These are phyloP conservation scores for Chromobotia macracanthus DNA, from an alignment of 2,797 vertebrate species.

Conservation along the genomic window DNA sequence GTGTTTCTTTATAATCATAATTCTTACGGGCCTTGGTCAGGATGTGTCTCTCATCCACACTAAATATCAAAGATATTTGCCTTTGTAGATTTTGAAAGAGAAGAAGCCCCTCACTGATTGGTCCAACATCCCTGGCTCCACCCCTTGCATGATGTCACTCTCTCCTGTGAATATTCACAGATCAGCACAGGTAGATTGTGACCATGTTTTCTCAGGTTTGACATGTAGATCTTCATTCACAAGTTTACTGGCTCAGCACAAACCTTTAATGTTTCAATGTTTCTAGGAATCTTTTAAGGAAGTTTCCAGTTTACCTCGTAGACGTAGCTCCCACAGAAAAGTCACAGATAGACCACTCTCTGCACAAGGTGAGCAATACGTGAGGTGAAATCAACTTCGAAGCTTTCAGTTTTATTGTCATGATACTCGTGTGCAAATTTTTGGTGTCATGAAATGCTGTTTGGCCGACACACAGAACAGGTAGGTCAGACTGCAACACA, in stretches of 20 bases:
- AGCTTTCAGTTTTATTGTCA: not conserved
- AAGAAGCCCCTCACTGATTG: conserved; percentile 78
- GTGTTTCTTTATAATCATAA: not conserved
- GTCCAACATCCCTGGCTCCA: conserved; percentile 70
- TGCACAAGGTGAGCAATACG: conserved; percentile 75
- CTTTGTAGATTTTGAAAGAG: conserved; percentile 76
- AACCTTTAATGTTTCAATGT: not conserved
- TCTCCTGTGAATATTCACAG: conserved; percentile 71
- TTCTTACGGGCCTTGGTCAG: not conserved
- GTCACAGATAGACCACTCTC: conserved; percentile 79
- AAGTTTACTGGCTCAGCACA: not conserved
- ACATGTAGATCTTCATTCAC: not conserved
- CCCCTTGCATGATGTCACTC: conserved; percentile 78
- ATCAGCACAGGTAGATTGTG: conserved; percentile 68
- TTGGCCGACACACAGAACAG: too few species aligned
- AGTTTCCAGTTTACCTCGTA: conserved; percentile 75
- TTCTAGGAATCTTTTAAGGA: conserved; percentile 77
- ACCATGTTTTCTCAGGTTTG: not conserved
- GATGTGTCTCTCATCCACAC: not conserved
- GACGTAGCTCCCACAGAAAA: conserved; percentile 76
- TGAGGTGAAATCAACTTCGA: not conserved
- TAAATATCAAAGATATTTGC: conserved; percentile 30
- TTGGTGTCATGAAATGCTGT: too few species aligned
- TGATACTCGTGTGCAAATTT: too few species aligned
- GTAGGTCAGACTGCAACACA: too few species aligned